phyloP scores from a whole-genome alignment of 2,797 vertebrate species.

The Acrossocheilus wenchowensis region DNA sequence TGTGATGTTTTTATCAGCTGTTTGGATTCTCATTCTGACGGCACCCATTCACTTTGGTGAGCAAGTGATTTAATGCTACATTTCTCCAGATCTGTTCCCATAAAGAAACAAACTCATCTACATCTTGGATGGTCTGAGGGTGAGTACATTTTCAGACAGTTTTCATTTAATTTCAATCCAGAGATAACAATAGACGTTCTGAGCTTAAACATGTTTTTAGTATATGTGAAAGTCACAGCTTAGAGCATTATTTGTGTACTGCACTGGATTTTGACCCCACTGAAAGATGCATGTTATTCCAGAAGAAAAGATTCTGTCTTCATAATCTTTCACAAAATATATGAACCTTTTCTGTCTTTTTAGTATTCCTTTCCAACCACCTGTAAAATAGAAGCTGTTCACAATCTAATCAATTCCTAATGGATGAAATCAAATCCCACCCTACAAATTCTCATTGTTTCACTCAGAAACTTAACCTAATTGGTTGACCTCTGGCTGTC shows the following conservation, averaged over 20 bases:
- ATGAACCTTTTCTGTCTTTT: background rate
- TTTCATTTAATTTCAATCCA: background rate
- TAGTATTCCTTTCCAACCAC: background rate
- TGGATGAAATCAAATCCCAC: background rate
- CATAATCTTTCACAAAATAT: slow-evolving; percentile 16
- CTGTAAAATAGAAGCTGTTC: background rate
- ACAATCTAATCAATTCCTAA: background rate
- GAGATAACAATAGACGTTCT: background rate
- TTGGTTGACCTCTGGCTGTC: background rate
- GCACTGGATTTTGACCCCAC: slow-evolving; percentile 40
- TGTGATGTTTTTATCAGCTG: background rate
- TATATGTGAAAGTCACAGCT: slow-evolving; percentile 19
- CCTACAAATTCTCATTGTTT: background rate
- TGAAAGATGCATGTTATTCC: slow-evolving; percentile 6
- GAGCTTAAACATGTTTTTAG: background rate
- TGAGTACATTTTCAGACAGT: background rate
- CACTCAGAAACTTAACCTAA: background rate
- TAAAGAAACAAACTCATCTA: background rate
- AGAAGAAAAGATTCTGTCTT: background rate
- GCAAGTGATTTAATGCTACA: background rate
- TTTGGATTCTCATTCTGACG: background rate
- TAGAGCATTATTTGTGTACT: slow-evolving; percentile 12
- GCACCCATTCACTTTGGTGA: background rate
- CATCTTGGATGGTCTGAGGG: too few species aligned
- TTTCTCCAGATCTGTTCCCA: background rate